Evolutionary conservation across 2,797 vertebrate species (phyloP).

Genomic region (Hipposideros larvatus): DNA sequence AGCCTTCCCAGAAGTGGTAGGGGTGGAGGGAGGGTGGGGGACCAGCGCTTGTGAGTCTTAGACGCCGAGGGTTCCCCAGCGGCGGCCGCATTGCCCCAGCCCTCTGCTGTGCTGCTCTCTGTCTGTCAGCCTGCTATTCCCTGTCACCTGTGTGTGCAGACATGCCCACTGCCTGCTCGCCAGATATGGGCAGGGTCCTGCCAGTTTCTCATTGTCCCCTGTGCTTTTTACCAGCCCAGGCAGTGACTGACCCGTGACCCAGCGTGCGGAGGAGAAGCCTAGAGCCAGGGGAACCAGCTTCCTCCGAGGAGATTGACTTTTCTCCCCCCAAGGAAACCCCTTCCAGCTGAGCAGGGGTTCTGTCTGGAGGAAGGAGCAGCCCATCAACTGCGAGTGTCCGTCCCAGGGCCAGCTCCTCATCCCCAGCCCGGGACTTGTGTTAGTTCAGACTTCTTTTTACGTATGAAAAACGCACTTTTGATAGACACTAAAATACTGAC

Average conservation of each 20-base stretch:
- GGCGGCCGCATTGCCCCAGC: conserved; percentile 56
- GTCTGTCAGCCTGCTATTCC: not conserved
- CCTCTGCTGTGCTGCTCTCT: conserved; percentile 2
- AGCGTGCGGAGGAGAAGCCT: conserved; percentile 33
- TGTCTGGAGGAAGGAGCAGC: not conserved
- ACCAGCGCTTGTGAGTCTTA: not conserved
- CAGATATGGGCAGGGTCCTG: not conserved
- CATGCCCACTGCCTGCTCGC: not conserved
- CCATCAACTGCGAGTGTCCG: not conserved
- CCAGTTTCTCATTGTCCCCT: conserved; percentile 81
- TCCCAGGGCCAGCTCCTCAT: not conserved
- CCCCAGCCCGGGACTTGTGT: conserved; percentile 14
- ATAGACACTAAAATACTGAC: conserved; percentile 90
- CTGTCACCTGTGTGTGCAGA: not conserved
- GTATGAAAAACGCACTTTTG: conserved; percentile 92
- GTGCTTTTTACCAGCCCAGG: conserved; percentile 92
- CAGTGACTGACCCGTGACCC: conserved; percentile 92
- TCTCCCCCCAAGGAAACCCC: conserved; percentile 56
- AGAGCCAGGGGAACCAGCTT: conserved; percentile 65
- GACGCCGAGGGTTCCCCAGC: not conserved
- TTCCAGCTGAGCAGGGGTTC: conserved; percentile 64
- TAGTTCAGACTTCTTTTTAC: conserved; percentile 90
- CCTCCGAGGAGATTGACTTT: conserved; percentile 24
- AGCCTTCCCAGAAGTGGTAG: not conserved
- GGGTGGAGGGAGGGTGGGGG: not conserved